Conservation (phyloP, 2,888 invertebrate genomes). For the Lissocephala sabroskyi region DNA sequence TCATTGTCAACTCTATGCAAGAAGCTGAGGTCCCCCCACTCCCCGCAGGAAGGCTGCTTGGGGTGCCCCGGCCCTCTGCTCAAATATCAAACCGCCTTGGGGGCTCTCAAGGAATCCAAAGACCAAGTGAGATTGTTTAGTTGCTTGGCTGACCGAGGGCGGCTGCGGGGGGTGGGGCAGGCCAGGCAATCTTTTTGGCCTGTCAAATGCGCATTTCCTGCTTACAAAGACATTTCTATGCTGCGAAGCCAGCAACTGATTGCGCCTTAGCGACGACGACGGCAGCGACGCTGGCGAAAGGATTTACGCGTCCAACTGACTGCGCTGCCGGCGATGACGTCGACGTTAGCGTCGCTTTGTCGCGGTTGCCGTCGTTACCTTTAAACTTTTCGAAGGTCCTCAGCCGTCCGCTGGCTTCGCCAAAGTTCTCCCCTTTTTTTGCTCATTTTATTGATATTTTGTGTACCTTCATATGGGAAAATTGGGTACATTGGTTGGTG, state of each 20-base stretch:
- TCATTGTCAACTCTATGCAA: constrained; percentile 63
- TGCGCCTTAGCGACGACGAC: background rate
- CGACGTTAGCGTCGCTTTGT: constrained; percentile 3
- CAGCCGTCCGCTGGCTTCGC: too few relatives aligned
- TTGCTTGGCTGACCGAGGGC: background rate
- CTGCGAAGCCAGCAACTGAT: constrained; percentile 10
- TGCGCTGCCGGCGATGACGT: constrained; percentile 29
- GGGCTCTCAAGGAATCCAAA: constrained; percentile 4
- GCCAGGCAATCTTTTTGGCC: constrained; percentile 63
- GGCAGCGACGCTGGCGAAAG: constrained; percentile 32
- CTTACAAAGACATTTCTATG: constrained; percentile 40
- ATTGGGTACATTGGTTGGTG: too few relatives aligned
- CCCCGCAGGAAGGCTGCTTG: background rate
- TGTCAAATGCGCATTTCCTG: constrained; percentile 64
- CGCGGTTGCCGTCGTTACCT: constrained; percentile 43
- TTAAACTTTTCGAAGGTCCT: constrained; percentile 59
- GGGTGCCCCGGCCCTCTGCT: constrained; percentile 28
- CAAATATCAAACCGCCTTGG: constrained; percentile 54
- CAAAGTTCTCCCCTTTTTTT: too few relatives aligned
- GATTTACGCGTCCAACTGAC: constrained; percentile 54
- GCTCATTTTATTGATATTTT: constrained; percentile 58
- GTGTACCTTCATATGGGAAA: constrained; percentile 37
- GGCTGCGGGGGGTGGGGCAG: constrained; percentile 25
- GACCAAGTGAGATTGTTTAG: background rate
- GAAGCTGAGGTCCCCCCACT: constrained; percentile 28